phyloP scores from a whole-genome alignment of 35 echinoderm and acorn worm genomes.

The Patiria miniata region DNA sequence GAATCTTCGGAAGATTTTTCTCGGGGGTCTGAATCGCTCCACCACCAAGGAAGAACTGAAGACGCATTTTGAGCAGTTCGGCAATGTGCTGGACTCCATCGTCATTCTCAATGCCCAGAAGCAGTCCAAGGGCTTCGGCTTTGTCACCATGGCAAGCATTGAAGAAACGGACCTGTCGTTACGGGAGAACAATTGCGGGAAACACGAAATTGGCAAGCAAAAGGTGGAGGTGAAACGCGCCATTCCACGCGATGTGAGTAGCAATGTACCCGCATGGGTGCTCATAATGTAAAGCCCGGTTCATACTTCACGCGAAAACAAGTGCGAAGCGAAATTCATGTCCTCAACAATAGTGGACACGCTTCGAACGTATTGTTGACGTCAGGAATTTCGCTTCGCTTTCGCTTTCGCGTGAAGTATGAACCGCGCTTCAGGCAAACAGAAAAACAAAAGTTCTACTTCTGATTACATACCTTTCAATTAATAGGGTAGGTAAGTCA shows the following conservation, averaged over 20 bases:
- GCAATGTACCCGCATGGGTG: too few relatives aligned
- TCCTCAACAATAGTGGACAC: too few relatives aligned
- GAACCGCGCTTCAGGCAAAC: too few relatives aligned
- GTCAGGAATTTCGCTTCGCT: too few relatives aligned
- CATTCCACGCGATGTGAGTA: conserved; percentile 6
- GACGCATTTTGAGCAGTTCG: not conserved
- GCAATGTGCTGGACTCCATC: not conserved
- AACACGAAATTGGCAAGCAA: not conserved
- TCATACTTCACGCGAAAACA: too few relatives aligned
- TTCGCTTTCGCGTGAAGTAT: too few relatives aligned
- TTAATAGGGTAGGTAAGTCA: too few relatives aligned
- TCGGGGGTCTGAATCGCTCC: not conserved
- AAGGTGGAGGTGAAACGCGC: conserved; percentile 9
- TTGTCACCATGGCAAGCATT: conserved; percentile 12
- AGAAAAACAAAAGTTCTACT: too few relatives aligned
- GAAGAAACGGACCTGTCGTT: not conserved
- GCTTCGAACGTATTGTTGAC: too few relatives aligned
- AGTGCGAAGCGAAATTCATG: too few relatives aligned
- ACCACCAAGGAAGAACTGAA: not conserved
- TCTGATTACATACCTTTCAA: too few relatives aligned
- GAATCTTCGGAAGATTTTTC: conserved; percentile 14
- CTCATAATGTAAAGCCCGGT: too few relatives aligned
- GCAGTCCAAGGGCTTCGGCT: conserved; percentile 6
- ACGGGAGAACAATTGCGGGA: not conserved
- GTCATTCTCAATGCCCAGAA: conserved; percentile 4